Base-by-base conservation (phyloP, 1,140 invertebrate species). In the Hyposmocoma kahamanoa region DNA sequence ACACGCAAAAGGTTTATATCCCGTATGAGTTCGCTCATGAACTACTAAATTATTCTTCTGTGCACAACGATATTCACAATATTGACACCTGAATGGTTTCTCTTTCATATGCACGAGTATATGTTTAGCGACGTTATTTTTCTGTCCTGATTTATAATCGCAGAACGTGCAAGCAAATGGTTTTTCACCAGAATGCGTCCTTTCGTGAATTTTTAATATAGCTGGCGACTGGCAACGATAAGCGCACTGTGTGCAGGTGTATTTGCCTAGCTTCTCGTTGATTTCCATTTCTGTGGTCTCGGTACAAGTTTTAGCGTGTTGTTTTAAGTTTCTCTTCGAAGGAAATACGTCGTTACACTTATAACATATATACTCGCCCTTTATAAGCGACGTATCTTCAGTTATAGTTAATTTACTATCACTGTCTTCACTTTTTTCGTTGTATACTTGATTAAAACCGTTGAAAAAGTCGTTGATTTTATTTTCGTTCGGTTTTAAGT, bases 31-130 rank as follows among this genome's bases (percentile, higher is more conserved):
- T 2, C 89, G 66, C 59, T 90, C 89, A 28, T 91, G 89, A 0
- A 87, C 84, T 0, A 87, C 82, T 42, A 87, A 59, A 43, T 87
- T 87, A 45, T 87, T 87, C 26, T 87, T 87, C 62, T 93, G 92
- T 0, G 92, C 92, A 65, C 92, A 93, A 24, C 90, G 82, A 32
- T 91, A 88, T 9, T 92, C 90, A 66, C 92, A 93, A 58, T 91
- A 91, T 17, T 90, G 87, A 75, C 92, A 94, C 22, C 89, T 81
- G 59, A 92, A 93, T 0, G 92, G 92, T 67, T 93, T 92, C 61
- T 93, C 91, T 13, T 92, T 92, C 58, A 92, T 93, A 68, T 94
- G 92, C 1, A 92, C 87, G n/a, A 92, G 62, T 66, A 93, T 90
- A 62, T 94, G 92, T 46, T 92, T 93, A 47, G 92, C 92, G 2